Conservation (phyloP, 2,113 vertebrate species). For the Pluvianellus socialis region DNA sequence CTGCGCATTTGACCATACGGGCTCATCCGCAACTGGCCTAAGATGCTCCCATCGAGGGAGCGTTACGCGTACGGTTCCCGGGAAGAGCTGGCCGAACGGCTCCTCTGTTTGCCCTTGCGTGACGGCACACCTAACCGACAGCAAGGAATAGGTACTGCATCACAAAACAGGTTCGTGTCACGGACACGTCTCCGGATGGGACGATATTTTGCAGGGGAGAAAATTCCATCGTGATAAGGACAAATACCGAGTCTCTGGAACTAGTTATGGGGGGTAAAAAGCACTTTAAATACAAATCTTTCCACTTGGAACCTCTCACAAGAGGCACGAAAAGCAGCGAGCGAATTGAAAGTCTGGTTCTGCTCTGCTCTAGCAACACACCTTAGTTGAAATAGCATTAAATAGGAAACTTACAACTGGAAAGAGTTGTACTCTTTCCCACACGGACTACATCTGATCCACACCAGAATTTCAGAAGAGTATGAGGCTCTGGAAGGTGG, state of each 20-base stretch:
- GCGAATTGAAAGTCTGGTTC: background rate
- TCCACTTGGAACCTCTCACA: background rate
- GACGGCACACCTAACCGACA: background rate
- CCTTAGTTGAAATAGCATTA: background rate
- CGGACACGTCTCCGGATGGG: accelerated
- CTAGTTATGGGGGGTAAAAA: background rate
- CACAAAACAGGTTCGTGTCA: background rate
- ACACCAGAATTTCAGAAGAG: background rate
- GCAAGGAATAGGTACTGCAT: background rate
- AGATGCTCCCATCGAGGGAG: accelerated
- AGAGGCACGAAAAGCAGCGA: background rate
- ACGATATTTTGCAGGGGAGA: background rate
- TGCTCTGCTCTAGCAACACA: background rate
- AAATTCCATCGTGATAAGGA: background rate
- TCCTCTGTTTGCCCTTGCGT: background rate
- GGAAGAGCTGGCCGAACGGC: background rate
- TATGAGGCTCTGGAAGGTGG: background rate
- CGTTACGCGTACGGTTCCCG: accelerated
- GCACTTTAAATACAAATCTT: background rate
- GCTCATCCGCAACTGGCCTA: background rate
- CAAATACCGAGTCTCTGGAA: background rate
- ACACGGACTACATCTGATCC: background rate
- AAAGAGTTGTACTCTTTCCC: background rate
- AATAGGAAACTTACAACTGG: background rate
- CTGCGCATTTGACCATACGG: accelerated